Base-by-base conservation (phyloP, 2,113 vertebrate genomes). In the Sakesphorus luctuosus region DNA sequence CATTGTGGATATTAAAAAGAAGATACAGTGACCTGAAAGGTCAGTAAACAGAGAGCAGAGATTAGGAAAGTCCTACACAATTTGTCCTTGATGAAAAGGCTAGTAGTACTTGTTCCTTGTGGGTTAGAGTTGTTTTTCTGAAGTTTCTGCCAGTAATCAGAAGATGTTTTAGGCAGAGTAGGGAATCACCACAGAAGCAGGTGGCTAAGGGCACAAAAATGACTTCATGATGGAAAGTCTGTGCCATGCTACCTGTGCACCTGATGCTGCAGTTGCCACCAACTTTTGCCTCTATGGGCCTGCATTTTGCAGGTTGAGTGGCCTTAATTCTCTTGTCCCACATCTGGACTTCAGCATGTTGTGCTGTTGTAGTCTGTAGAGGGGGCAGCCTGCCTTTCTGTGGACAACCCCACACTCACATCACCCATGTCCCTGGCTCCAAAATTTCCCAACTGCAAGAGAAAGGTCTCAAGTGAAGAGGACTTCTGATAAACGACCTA, bases 321-420 rank as follows among this genome's bases (percentile, higher is more conserved):
- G 74, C 9, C 6, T 28, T 76, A 53, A 66, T 56, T 89, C 28
- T 29, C 50, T 40, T 62, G 17, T 43, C 9, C 19, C 4, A 4
- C 3, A 7, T 26, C 28, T 81, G 28, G 28, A 33, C 18, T 86
- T 20, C 44, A 49, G 18, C 24, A 10, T 18, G 43, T 9, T 78
- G 47, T 31, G 10, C 9, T 67, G 14, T 24, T 87, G 33, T n/a
- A 67, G 19, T 35, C 38, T 29, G 11, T 0, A 1, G 10, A 31
- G 11, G 0, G 5, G 6, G 6, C 4, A 61, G 0, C 3, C 24
- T 66, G 24, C 12, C 20, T 77, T 84, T 75, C 62, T 46, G 20
- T 2, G 2, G 29, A n/a, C 14, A 73, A 2, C 9, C 2, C 12
- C 10, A 33, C 19, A 8, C 25, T 83, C 24, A 6, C 0, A 3